Conservation (phyloP, 92 coral and sea anemone genomes). For the Porites evermanni region DNA sequence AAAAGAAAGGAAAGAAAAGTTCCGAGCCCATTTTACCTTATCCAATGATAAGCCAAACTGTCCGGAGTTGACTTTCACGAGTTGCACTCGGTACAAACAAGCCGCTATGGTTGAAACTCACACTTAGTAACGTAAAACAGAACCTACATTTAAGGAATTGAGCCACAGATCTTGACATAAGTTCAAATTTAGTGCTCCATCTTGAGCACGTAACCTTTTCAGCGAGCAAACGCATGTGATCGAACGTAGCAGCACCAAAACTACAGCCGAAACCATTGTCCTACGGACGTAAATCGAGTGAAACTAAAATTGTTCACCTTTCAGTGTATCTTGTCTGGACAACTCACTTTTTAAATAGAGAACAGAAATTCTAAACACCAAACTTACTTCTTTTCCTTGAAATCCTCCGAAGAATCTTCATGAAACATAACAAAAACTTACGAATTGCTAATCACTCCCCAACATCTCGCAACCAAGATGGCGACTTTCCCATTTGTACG, state of each 20-base stretch:
- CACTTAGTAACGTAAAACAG: neutral
- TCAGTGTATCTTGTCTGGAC: neutral
- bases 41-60: slow-evolving; percentile 7
- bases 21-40: slow-evolving; percentile 7
- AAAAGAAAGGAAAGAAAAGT: slow-evolving; percentile 15
- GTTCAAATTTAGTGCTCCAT: neutral
- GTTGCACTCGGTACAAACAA: slow-evolving; percentile 11
- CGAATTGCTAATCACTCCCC: slow-evolving; percentile 96
- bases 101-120: neutral
- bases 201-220: neutral
- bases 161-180: neutral
- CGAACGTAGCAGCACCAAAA: slow-evolving; percentile 51
- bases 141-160: neutral
- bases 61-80: slow-evolving; percentile 32
- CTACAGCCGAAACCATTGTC: slow-evolving; percentile 51
- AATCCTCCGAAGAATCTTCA: slow-evolving; percentile 83
- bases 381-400: slow-evolving; percentile 72
- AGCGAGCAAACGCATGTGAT: slow-evolving; percentile 39
- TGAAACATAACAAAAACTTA: slow-evolving; percentile 95
- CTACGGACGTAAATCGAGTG: slow-evolving; percentile 38
- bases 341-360: slow-evolving; percentile 9
- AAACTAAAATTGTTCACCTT: slow-evolving; percentile 37
- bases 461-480: slow-evolving; percentile 96
- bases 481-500: slow-evolving; percentile 73
- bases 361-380: slow-evolving; percentile 33